phyloP scores from a whole-genome alignment of 2,797 vertebrate species.

The Synaphobranchus kaupii region DNA sequence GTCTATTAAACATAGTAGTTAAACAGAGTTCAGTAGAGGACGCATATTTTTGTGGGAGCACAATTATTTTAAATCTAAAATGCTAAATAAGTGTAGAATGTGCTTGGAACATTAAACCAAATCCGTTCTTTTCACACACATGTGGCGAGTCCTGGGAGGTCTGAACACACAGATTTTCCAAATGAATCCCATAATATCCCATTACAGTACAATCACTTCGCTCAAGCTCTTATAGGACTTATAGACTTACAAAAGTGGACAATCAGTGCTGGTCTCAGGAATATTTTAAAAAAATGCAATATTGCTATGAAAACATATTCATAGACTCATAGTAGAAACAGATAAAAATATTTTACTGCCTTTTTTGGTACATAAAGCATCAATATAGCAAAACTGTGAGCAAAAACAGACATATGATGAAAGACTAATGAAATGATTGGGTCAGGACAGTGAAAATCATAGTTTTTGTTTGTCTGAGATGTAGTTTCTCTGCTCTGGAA shows the following conservation, averaged over 20 bases:
- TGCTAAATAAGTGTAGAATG: background rate
- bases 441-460: background rate
- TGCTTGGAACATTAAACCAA: background rate
- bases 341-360: background rate
- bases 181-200: background rate
- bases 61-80: background rate
- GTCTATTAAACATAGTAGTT: slow-evolving; percentile 23
- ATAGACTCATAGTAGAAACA: background rate
- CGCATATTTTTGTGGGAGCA: background rate
- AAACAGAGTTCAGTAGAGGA: background rate
- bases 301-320: background rate
- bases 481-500: background rate
- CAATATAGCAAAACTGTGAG: background rate
- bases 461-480: background rate
- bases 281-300: background rate
- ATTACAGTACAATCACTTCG: background rate
- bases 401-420: background rate
- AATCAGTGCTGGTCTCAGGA: too few species aligned
- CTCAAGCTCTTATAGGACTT: too few species aligned
- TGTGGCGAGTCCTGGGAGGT: background rate
- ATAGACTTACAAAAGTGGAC: background rate
- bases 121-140: background rate
- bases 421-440: background rate
- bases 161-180: background rate
- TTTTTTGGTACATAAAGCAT: background rate